A percentile compares a stretch with the other conserved stretches of the same genome.
Evolutionary conservation across 2,888 invertebrate species (phyloP).

Genomic region (Ennomos quercinarius): DNA sequence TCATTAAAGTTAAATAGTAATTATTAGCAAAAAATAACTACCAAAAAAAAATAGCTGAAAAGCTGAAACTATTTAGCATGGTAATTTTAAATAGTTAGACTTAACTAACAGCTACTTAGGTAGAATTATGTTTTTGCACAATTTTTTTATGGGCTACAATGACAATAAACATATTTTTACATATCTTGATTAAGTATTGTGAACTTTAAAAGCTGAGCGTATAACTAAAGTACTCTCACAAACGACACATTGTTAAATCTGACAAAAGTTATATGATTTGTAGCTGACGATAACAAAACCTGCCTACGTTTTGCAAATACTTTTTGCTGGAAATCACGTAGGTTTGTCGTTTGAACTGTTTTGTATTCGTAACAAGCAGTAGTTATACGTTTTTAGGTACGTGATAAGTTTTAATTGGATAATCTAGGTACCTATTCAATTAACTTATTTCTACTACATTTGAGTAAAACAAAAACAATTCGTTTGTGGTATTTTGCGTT

Average conservation of each 20-base stretch:
- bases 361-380: slow-evolving; percentile 50
- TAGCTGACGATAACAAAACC: slow-evolving; percentile 11
- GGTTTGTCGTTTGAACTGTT: slow-evolving; percentile 50
- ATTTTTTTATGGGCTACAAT: too few relatives aligned
- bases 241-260: slow-evolving; percentile 9
- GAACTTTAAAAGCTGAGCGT: too few relatives aligned
- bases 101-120: too few relatives aligned
- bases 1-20: too few relatives aligned
- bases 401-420: slow-evolving; percentile 49
- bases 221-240: background rate
- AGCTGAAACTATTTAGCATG: too few relatives aligned
- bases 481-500: too few relatives aligned
- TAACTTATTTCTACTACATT: background rate
- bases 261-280: slow-evolving; percentile 29
- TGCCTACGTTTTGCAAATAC: slow-evolving; percentile 29
- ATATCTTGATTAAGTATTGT: too few relatives aligned
- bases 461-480: background rate
- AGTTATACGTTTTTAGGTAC: slow-evolving; percentile 44
- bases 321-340: slow-evolving; percentile 56
- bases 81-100: too few relatives aligned
- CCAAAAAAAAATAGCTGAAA: too few relatives aligned
- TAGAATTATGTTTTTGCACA: too few relatives aligned
- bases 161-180: too few relatives aligned
- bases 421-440: slow-evolving; percentile 25
- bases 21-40: too few relatives aligned